phyloP scores from a whole-genome alignment of 1,140 invertebrate genomes.

The Drosophila albomicans region DNA sequence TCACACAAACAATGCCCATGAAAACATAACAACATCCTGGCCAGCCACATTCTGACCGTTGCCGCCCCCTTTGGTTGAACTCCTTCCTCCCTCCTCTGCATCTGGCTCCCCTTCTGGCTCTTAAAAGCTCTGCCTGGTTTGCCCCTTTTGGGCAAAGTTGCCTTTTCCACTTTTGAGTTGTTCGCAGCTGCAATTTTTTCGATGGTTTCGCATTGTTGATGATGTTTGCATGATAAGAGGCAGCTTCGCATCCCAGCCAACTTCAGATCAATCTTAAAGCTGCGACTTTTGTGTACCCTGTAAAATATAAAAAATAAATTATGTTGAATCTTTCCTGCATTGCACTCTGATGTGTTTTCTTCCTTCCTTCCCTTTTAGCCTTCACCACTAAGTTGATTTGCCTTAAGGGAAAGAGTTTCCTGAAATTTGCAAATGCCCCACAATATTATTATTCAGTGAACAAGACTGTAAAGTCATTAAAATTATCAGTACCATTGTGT shows the following conservation, averaged over 20 bases:
- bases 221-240: constrained; percentile 72
- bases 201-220: constrained; percentile 55
- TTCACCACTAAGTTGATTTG: background rate
- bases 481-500: too few relatives aligned
- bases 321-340: too few relatives aligned
- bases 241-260: constrained; percentile 1
- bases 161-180: constrained; percentile 71
- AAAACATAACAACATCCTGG: constrained; percentile 9
- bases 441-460: background rate
- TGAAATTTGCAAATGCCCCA: background rate
- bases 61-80: background rate
- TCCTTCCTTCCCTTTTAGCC: background rate
- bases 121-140: constrained; percentile 1
- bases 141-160: constrained; percentile 70
- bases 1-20: constrained; percentile 27
- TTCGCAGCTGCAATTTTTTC: constrained; percentile 54
- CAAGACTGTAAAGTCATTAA: background rate
- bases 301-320: background rate
- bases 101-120: background rate
- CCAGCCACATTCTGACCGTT: constrained; percentile 2
- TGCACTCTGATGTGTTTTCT: background rate
- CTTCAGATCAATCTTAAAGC: constrained; percentile 16
- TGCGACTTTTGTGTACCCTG: constrained; percentile 11
- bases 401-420: background rate
- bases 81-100: background rate